Conservation (phyloP, 2,113 vertebrate species). For the Atlantisia rogersi region DNA sequence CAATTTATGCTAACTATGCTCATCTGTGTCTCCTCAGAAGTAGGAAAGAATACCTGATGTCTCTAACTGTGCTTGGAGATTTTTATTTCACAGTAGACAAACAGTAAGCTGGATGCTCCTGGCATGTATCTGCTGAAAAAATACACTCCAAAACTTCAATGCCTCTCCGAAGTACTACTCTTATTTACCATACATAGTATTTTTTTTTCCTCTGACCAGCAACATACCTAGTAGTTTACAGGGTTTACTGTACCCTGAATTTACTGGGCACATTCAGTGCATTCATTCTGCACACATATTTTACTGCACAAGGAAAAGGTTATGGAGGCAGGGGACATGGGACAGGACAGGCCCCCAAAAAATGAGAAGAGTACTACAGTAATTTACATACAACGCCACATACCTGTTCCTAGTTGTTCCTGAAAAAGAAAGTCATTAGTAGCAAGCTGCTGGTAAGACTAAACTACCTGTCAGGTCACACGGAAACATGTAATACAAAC, state of each 20-base stretch:
- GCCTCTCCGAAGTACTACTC: background rate
- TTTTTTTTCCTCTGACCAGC: background rate
- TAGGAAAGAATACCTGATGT: background rate
- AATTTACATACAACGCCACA: background rate
- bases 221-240: background rate
- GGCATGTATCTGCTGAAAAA: background rate
- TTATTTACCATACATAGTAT: background rate
- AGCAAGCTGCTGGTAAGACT: background rate
- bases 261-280: background rate
- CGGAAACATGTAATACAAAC: background rate
- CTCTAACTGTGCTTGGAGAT: background rate
- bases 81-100: background rate
- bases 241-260: background rate
- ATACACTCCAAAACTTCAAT: background rate
- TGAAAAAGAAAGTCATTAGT: background rate
- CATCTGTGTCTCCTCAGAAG: background rate
- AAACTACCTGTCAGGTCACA: background rate
- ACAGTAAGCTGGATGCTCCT: background rate
- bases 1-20: background rate
- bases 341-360: background rate
- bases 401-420: background rate
- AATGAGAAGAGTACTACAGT: background rate
- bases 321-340: rapidly evolving
- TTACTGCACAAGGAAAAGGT: background rate
- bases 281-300: background rate